Evolutionary conservation across 2,113 vertebrate genomes (phyloP).

Genomic region (Anarrhichthys ocellatus): DNA sequence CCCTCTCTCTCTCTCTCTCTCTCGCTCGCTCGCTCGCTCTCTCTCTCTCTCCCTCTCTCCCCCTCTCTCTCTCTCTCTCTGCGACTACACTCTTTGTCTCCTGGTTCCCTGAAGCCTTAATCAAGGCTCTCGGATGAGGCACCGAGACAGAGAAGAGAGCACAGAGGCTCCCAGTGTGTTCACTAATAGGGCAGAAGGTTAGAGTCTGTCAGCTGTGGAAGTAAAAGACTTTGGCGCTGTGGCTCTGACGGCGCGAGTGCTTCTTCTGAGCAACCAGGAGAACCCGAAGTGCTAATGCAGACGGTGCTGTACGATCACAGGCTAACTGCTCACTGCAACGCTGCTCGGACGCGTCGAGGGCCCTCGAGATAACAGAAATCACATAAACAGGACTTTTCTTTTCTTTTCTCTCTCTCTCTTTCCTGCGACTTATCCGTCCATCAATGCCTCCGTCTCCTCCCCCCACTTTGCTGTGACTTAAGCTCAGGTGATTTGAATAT

Average conservation of each 20-base stretch:
- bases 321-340: slow-evolving; percentile 48
- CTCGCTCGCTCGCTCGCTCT: not conserved
- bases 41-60: no score
- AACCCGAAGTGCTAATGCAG: slow-evolving; percentile 50
- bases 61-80: slow-evolving; percentile 7
- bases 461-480: slow-evolving; percentile 24
- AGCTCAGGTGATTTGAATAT: slow-evolving; percentile 76
- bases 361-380: slow-evolving; percentile 17
- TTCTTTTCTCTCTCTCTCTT: slow-evolving; percentile 13
- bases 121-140: slow-evolving; percentile 70
- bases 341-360: slow-evolving; percentile 37
- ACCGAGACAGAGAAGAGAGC: slow-evolving; percentile 53
- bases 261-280: slow-evolving; percentile 60
- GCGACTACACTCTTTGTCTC: slow-evolving; percentile 55
- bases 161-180: slow-evolving; percentile 58
- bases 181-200: slow-evolving; percentile 77
- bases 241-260: slow-evolving; percentile 59
- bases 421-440: slow-evolving; percentile 18
- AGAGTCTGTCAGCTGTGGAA: slow-evolving; percentile 73
- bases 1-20: not conserved
- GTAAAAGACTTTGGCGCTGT: slow-evolving; percentile 61
- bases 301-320: slow-evolving; percentile 46
- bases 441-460: slow-evolving; percentile 27
- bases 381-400: not conserved
- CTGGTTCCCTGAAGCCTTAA: slow-evolving; percentile 74